Evolutionary conservation across 2,888 invertebrate genomes (phyloP).

Genomic region (Chrysotoxum bicinctum): DNA sequence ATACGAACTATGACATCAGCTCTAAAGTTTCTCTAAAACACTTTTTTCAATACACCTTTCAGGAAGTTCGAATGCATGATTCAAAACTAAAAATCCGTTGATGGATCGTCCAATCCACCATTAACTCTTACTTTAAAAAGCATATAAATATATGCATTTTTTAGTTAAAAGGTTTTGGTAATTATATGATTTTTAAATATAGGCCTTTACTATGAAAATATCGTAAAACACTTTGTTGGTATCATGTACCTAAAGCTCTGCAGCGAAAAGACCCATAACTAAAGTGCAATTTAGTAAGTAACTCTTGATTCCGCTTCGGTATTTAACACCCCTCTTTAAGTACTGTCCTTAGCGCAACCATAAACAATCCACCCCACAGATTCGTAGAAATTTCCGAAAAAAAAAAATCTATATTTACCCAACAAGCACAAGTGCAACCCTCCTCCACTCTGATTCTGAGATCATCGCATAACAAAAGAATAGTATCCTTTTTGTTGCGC

Average conservation of each 20-base stretch:
- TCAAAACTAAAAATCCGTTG: too few species aligned
- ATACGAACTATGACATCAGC: too few species aligned
- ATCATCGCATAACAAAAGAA: slow-evolving; percentile 66
- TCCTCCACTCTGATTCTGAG: slow-evolving; percentile 56
- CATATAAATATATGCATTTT: too few species aligned
- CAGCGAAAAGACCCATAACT: slow-evolving; percentile 6
- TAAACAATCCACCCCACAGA: slow-evolving; percentile 72
- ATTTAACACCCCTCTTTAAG: slow-evolving; percentile 69
- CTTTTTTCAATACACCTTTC: too few species aligned
- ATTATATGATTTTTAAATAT: neutral
- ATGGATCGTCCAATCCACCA: too few species aligned
- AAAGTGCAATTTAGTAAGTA: slow-evolving; percentile 64
- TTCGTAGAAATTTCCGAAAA: slow-evolving; percentile 21
- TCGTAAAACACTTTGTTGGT: neutral
- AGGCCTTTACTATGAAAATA: neutral
- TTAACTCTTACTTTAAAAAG: too few species aligned
- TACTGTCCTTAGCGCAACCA: slow-evolving; percentile 48
- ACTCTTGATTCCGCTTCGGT: slow-evolving; percentile 65
- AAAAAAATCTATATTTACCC: slow-evolving; percentile 41
- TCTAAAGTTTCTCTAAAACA: too few species aligned
- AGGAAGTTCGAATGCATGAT: too few species aligned
- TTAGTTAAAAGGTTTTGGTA: too few species aligned
- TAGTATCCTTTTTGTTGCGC: slow-evolving; percentile 70
- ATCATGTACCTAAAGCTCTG: neutral
- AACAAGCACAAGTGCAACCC: slow-evolving; percentile 67